These are phyloP conservation scores for Acromyrmex heyeri DNA, from an alignment of 1,140 invertebrate genomes.

Conservation along the genomic window DNA sequence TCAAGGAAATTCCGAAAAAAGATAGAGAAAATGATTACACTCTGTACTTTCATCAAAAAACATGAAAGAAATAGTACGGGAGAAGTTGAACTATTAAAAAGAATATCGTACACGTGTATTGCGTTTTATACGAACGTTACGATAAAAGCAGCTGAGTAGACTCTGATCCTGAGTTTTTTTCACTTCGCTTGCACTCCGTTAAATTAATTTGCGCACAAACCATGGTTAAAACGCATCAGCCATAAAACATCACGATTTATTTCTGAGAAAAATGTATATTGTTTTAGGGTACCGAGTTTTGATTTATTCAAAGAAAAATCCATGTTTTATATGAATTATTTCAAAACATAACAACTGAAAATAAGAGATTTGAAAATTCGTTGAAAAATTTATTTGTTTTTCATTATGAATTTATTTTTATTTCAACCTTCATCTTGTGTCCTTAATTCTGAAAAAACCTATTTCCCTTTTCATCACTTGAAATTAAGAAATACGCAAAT, in stretches of 20 bases:
- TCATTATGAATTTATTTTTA: background rate
- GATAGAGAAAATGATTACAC: background rate
- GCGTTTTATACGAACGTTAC: background rate
- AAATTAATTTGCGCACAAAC: conserved; percentile 60
- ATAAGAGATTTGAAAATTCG: background rate
- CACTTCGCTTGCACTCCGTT: conserved; percentile 29
- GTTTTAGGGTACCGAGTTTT: conserved; percentile 7
- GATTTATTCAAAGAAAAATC: conserved; percentile 36
- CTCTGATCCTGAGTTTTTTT: conserved; percentile 10
- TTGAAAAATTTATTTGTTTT: too few species aligned
- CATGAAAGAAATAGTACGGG: background rate
- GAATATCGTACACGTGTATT: conserved; percentile 16
- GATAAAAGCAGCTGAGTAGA: conserved; percentile 18
- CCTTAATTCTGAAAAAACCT: background rate
- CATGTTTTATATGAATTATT: conserved; percentile 12
- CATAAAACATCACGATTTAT: conserved; percentile 58
- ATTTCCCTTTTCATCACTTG: background rate
- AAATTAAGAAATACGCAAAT: background rate
- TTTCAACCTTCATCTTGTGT: background rate
- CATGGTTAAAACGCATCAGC: conserved; percentile 41
- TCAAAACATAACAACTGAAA: background rate
- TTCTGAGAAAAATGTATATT: background rate
- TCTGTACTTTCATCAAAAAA: background rate
- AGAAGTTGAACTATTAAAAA: conserved; percentile 41
- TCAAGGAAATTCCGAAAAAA: background rate